Conservation (phyloP, 2,888 invertebrate genomes). For the Papilio demoleus region DNA sequence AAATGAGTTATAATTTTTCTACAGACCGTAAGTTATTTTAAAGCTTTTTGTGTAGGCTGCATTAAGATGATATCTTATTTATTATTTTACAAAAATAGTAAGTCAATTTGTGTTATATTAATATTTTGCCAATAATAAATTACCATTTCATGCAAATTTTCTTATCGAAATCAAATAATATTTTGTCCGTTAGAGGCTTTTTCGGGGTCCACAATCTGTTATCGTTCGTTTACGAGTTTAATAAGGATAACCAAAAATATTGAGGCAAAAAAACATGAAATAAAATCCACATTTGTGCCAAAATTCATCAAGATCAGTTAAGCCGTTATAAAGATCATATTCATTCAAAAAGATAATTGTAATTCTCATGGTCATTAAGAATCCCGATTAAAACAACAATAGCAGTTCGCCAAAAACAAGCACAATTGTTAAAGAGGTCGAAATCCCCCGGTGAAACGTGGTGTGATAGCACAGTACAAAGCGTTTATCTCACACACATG, state of each 20-base stretch:
- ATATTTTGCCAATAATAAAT: conserved; percentile 10
- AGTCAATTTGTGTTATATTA: conserved; percentile 7
- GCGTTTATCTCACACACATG: conserved; percentile 35
- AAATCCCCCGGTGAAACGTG: conserved; percentile 30
- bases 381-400: neutral
- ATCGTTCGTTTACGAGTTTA: neutral
- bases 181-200: conserved; percentile 15
- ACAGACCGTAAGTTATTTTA: neutral
- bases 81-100: conserved; percentile 18
- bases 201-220: conserved; percentile 11
- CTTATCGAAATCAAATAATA: conserved; percentile 5
- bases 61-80: conserved; percentile 21
- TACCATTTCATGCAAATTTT: conserved; percentile 1
- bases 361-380: neutral
- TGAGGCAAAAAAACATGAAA: neutral
- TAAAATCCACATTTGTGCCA: no score
- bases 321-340: conserved; percentile 12
- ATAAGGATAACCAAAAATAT: neutral
- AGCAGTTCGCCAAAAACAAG: neutral
- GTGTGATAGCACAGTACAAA: conserved; percentile 24
- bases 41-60: conserved; percentile 22
- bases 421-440: conserved; percentile 13
- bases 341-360: neutral
- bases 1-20: neutral
- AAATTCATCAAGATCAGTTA: no score